Evolutionary conservation across 2,888 invertebrate species (phyloP).

Genomic region (Taphrorychus bicolor): DNA sequence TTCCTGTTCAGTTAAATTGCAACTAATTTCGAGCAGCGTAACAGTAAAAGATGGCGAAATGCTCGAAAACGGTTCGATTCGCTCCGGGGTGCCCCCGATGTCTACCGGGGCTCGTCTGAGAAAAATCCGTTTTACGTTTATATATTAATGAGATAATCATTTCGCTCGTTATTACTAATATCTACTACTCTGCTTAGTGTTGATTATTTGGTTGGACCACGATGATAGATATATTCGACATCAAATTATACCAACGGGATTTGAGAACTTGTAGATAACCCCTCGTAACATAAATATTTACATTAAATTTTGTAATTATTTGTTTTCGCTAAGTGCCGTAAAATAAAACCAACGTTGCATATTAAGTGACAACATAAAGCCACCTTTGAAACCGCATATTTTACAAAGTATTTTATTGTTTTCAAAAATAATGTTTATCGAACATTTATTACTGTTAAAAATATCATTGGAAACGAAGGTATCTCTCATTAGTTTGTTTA

Average conservation of each 20-base stretch:
- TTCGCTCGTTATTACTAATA: too few species aligned
- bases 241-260: too few species aligned
- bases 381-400: not conserved
- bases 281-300: too few species aligned
- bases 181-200: too few species aligned
- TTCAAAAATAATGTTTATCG: too few species aligned
- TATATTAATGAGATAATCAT: too few species aligned
- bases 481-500: too few species aligned
- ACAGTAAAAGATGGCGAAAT: slow-evolving; percentile 5
- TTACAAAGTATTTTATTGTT: not conserved
- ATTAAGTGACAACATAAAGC: not conserved
- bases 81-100: not conserved
- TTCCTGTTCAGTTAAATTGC: slow-evolving; percentile 1
- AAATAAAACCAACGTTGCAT: not conserved
- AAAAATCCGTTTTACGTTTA: not conserved
- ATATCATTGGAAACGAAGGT: too few species aligned
- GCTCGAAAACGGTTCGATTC: slow-evolving; percentile 4
- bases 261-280: too few species aligned
- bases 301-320: not conserved
- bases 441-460: too few species aligned
- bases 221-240: too few species aligned
- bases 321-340: not conserved
- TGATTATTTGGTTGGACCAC: too few species aligned
- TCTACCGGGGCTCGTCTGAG: not conserved
- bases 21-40: slow-evolving; percentile 3